Evolutionary conservation across 2,797 vertebrate species (phyloP).

Genomic region (Bradypus variegatus): DNA sequence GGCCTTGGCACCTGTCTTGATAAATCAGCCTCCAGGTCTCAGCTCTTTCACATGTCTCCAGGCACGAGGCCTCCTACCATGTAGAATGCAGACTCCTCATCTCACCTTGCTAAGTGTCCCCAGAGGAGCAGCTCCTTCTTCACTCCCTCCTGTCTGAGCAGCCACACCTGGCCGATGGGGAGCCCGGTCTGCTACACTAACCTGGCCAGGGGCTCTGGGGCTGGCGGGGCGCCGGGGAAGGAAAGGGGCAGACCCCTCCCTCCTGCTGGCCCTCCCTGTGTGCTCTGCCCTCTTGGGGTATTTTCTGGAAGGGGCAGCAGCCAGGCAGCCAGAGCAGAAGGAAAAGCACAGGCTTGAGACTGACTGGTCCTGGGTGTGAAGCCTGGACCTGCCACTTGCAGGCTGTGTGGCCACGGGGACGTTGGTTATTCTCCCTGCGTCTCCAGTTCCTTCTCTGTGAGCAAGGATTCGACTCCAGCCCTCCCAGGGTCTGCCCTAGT

Average conservation of each 20-base stretch:
- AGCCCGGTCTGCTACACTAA: neutral
- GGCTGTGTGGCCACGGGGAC: neutral
- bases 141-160: neutral
- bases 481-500: neutral
- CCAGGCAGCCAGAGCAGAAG: neutral
- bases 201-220: neutral
- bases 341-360: neutral
- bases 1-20: neutral
- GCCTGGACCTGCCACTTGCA: neutral
- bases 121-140: rapidly evolving
- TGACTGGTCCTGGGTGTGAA: neutral
- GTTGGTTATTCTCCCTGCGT: neutral
- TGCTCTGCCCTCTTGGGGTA: neutral
- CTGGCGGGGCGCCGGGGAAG: neutral
- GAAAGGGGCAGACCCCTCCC: neutral
- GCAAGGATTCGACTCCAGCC: neutral
- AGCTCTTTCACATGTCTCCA: rapidly evolving
- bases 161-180: neutral
- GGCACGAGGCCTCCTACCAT: neutral
- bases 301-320: neutral
- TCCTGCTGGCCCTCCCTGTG: neutral
- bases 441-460: neutral
- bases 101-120: rapidly evolving
- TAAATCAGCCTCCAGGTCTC: neutral
- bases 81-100: rapidly evolving